Base-by-base conservation (phyloP, 2,113 vertebrate species). In the Embiotoca jacksoni region DNA sequence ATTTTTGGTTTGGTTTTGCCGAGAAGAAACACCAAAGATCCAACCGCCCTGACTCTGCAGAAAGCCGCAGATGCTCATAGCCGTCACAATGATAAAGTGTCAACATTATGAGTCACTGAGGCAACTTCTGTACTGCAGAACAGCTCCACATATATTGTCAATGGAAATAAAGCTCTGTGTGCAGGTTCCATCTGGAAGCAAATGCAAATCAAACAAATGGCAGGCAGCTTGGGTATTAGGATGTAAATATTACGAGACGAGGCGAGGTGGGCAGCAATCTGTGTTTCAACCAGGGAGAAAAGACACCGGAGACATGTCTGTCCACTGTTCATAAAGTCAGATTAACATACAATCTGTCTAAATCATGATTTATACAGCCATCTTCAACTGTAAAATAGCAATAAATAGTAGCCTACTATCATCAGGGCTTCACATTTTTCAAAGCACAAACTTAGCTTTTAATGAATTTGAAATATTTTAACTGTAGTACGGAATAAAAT, bases 181-280 rank as follows among this genome's bases (percentile, higher is more conserved):
- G 47, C 57, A n/a, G 23, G 41, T 63, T 56, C 78, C 64, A 87
- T 79, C 71, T 86, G 81, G 74, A 67, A 55, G 62, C 37, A 47
- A 58, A 77, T 66, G 68, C 69, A 72, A 65, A 76, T 83, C 10
- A 63, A 72, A 61, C 39, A 77, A 62, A 41, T 5, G 46, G 44
- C 74, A 33, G 32, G 46, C 66, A 73, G 85, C 80, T 73, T 23
- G 66, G 37, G 47, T 13, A 35, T 72, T 7, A 59, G 49, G 53
- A 77, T 65, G 54, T 78, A 55, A 69, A 78, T 58, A 75, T 58
- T 35, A 65, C 9, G 72, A 57, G 58, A 68, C 46, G 60, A 56
- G 63, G 56, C 1, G 41, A 67, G 57, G 56, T 71, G 68, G 72
- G 68, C 0, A 3, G 41, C 41, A 72, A 55, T 71, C 75, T 55